A percentile compares a stretch with the other conserved stretches of the same genome.
Evolutionary conservation across 2,113 vertebrate genomes (phyloP).

Genomic region (Desmodus rotundus): DNA sequence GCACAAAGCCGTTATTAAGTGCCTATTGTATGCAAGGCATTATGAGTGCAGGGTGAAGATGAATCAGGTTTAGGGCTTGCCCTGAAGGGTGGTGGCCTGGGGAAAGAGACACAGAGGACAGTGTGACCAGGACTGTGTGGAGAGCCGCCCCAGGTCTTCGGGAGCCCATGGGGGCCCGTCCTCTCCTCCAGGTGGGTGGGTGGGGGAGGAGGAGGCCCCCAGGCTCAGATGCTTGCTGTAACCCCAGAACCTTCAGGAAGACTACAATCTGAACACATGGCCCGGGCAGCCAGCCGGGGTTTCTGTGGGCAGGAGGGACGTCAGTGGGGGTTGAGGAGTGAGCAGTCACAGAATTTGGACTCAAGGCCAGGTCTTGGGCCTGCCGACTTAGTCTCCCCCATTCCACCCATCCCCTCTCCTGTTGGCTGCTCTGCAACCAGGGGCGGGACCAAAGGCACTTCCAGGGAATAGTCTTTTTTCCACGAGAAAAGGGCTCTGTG

Average conservation of each 20-base stretch:
- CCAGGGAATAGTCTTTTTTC: not conserved
- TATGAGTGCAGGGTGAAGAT: not conserved
- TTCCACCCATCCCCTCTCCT: not conserved
- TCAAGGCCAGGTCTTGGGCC: not conserved
- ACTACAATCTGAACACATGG: not conserved
- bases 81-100: fast-evolving
- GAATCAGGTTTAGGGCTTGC: not conserved
- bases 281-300: not conserved
- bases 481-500: not conserved
- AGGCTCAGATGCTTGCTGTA: not conserved
- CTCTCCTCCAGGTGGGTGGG: not conserved
- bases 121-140: not conserved
- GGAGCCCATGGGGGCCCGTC: not conserved
- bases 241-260: not conserved
- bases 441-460: not conserved
- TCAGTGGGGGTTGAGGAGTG: not conserved
- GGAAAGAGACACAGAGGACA: not conserved
- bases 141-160: not conserved
- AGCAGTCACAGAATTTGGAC: not conserved
- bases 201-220: not conserved
- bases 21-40: not conserved
- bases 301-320: not conserved
- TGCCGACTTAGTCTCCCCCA: fast-evolving
- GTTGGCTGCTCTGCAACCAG: not conserved
- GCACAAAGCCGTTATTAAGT: not conserved